Base-by-base conservation (phyloP, 1,140 invertebrate genomes). In the Pomacea maculata region DNA sequence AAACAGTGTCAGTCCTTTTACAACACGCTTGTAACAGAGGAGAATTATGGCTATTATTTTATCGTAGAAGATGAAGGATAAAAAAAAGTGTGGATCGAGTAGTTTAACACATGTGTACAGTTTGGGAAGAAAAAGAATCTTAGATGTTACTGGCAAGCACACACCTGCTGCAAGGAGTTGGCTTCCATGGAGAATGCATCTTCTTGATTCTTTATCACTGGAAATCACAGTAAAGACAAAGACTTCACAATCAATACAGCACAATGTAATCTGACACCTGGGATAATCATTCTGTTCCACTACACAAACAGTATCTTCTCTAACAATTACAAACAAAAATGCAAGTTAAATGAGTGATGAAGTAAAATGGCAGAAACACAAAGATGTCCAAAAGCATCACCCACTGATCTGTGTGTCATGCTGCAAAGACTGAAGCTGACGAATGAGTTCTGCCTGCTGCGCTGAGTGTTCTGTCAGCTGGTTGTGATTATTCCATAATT, bases 151-250 rank as follows among this genome's bases (percentile, higher is more conserved):
- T 63, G 34, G 14, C n/a, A 71, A 55, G 57, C n/a, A 45, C 82
- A 85, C 84, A 90, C 89, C 85, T 87, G 84, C 83, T 90, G 87
- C 72, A 90, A 57, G 52, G 89, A 87, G 55, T 81, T 86, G 55
- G 85, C 85, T 78, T 91, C 90, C 78, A 90, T 81, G 19, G 80
- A 82, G 71, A 89, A 89, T n/a, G 89, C 88, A 81, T 88, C 88
- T 77, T 91, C 90, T 78, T 89, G 88, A 71, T 89, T 91, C 79
- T 89, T 89, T 83, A 91, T 82, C 87, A 91, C 90, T 91, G 86
- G 65, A 86, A 82, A 8, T 70, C 15, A 75, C 45, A 57, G n/a
- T n/a, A 67, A 34, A 34, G 71, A 19, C 52, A 52, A 34, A 29
- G 11, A 70, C n/a, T 25, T 25, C 21, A 70, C 21, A 70, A 70